A percentile compares a stretch with the other conserved stretches of the same genome.
phyloP scores from a whole-genome alignment of 2,888 invertebrate species.

The Drosophila paranaensis region DNA sequence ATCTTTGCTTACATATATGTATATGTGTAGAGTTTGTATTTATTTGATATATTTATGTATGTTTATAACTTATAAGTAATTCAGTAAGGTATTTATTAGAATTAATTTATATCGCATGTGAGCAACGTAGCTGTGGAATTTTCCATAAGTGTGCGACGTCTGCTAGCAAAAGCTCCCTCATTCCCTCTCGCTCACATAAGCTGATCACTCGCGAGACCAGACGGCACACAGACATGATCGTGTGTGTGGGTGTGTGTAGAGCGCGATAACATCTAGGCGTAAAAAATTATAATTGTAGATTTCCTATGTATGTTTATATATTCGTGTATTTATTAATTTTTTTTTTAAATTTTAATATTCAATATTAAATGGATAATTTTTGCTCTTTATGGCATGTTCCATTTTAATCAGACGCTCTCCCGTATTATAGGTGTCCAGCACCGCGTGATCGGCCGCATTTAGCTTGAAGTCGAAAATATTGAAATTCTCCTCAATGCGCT shows the following conservation, averaged over 20 bases:
- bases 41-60: neutral
- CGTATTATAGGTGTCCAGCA: slow-evolving; percentile 86
- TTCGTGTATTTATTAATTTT: neutral
- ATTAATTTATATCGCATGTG: neutral
- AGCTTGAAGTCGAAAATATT: slow-evolving; percentile 87
- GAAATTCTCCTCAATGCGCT: slow-evolving; percentile 86
- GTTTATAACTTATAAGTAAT: neutral
- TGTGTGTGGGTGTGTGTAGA: neutral
- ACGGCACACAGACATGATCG: no score
- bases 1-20: neutral
- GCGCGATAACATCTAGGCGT: slow-evolving; percentile 9
- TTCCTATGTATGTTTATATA: neutral
- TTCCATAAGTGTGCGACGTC: slow-evolving; percentile 27
- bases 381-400: slow-evolving; percentile 81
- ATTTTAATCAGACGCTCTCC: slow-evolving; percentile 81
- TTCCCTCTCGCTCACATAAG: neutral
- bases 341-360: slow-evolving; percentile 55
- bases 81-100: neutral
- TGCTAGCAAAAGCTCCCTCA: slow-evolving; percentile 43
- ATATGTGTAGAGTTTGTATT: neutral
- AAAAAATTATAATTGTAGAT: neutral
- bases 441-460: slow-evolving; percentile 85
- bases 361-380: slow-evolving; percentile 82
- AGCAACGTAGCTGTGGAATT: slow-evolving; percentile 21
- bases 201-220: neutral